Conservation (phyloP, 2,113 vertebrate genomes). For the Suricata suricatta region DNA sequence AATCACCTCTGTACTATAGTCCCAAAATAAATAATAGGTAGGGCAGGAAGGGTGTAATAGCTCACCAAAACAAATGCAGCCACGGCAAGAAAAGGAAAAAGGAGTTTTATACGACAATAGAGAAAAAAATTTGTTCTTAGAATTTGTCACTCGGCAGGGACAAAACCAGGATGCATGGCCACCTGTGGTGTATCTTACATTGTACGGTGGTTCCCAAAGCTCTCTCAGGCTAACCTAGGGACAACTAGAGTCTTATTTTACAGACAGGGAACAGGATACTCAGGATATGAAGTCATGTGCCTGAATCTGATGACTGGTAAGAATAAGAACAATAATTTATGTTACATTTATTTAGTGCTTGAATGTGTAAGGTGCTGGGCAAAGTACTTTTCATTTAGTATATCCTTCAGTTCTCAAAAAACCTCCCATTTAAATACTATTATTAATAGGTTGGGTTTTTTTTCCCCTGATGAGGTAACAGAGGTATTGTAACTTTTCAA, state of each 20-base stretch:
- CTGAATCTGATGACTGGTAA: background rate
- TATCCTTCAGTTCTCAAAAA: background rate
- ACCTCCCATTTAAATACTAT: background rate
- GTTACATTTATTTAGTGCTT: background rate
- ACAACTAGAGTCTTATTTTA: background rate
- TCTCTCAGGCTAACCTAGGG: background rate
- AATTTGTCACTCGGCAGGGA: background rate
- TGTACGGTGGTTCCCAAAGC: background rate
- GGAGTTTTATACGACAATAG: background rate
- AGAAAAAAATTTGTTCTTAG: background rate
- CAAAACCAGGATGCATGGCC: background rate
- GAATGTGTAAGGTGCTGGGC: background rate
- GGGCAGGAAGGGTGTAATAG: background rate
- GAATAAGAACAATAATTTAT: background rate
- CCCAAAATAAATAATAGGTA: background rate
- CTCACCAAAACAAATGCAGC: background rate
- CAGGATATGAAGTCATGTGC: background rate
- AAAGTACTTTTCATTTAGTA: background rate
- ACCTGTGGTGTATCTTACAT: background rate
- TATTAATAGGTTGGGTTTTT: background rate
- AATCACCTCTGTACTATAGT: background rate
- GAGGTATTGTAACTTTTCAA: background rate
- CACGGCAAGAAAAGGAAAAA: background rate
- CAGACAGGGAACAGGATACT: background rate
- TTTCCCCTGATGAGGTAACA: background rate